A percentile compares a stretch with the other conserved stretches of the same genome.
phyloP scores from a whole-genome alignment of 1,140 invertebrate species.

The Ips typographus region DNA sequence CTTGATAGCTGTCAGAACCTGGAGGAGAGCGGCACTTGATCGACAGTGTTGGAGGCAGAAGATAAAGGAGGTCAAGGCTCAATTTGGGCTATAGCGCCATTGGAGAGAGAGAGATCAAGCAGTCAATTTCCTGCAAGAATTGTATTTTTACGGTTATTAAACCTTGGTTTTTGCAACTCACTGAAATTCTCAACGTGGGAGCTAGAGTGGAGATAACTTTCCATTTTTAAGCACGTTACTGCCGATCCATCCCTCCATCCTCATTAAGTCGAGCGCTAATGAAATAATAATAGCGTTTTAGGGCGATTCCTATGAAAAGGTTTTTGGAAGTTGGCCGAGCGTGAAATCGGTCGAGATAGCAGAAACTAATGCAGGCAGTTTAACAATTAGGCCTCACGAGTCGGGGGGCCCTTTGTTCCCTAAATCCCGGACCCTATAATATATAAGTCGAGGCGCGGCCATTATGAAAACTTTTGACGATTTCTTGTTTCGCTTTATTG shows the following conservation, averaged over 20 bases:
- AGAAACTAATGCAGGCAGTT: conserved; percentile 41
- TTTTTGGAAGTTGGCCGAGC: conserved; percentile 28
- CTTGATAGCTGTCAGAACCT: too few relatives aligned
- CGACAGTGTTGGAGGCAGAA: too few relatives aligned
- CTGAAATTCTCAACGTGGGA: too few relatives aligned
- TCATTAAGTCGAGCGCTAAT: conserved; percentile 33
- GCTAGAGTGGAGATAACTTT: background rate
- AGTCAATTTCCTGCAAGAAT: too few relatives aligned
- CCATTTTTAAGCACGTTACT: conserved; percentile 25
- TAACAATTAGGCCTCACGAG: conserved; percentile 34
- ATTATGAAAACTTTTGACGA: conserved; percentile 27
- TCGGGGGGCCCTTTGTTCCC: conserved; percentile 30
- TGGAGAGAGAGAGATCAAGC: too few relatives aligned
- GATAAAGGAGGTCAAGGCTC: too few relatives aligned
- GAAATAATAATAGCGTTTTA: conserved; percentile 35
- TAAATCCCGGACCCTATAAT: conserved; percentile 21
- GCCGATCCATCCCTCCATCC: conserved; percentile 5
- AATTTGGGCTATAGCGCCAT: too few relatives aligned
- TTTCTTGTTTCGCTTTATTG: conserved; percentile 12
- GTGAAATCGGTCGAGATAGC: conserved; percentile 39
- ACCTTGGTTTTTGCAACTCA: too few relatives aligned
- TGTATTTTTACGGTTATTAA: too few relatives aligned
- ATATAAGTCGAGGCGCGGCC: conserved; percentile 18
- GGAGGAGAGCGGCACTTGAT: too few relatives aligned
- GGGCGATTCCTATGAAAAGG: conserved; percentile 29